Percentiles rank a stretch among this genome's conserved stretches.
Evolutionary conservation across 2,888 invertebrate genomes (phyloP).

Genomic region (Xanthostigma xanthostigma): DNA sequence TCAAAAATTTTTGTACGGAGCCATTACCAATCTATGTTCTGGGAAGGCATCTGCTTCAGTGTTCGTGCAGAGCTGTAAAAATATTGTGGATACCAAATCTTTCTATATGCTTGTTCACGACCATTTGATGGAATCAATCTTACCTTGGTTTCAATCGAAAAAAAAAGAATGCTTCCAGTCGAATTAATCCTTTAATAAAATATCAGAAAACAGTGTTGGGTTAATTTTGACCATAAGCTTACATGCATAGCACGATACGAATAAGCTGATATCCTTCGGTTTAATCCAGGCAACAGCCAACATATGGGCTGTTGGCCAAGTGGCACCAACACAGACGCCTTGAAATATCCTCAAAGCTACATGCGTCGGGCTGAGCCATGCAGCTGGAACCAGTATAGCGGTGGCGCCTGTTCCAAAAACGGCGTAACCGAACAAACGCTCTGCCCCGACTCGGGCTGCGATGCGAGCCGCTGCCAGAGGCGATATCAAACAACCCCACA

Average conservation of each 20-base stretch:
- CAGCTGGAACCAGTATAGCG: constrained; percentile 37
- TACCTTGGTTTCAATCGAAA: no score
- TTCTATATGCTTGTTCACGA: no score
- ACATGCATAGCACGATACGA: constrained; percentile 40
- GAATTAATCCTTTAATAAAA: no score
- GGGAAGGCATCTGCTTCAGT: no score
- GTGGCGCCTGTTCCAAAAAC: constrained; percentile 38
- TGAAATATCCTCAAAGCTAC: constrained; percentile 37
- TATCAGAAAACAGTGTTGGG: no score
- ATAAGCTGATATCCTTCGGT: constrained; percentile 36
- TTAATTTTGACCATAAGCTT: no score
- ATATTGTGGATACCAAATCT: no score
- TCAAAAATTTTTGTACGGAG: no score
- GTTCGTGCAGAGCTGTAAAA: no score
- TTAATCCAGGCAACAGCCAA: constrained; percentile 42
- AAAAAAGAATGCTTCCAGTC: no score
- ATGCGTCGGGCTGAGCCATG: constrained; percentile 40
- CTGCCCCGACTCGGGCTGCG: constrained; percentile 38
- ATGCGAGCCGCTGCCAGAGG: constrained; percentile 38
- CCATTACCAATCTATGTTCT: no score
- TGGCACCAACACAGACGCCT: constrained; percentile 39
- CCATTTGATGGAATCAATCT: no score
- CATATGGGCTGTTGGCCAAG: constrained; percentile 43
- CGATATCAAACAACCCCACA: constrained; percentile 40
- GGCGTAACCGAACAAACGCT: constrained; percentile 36